Conservation (phyloP, 2,888 invertebrate genomes). For the Yponomeuta cagnagella region DNA sequence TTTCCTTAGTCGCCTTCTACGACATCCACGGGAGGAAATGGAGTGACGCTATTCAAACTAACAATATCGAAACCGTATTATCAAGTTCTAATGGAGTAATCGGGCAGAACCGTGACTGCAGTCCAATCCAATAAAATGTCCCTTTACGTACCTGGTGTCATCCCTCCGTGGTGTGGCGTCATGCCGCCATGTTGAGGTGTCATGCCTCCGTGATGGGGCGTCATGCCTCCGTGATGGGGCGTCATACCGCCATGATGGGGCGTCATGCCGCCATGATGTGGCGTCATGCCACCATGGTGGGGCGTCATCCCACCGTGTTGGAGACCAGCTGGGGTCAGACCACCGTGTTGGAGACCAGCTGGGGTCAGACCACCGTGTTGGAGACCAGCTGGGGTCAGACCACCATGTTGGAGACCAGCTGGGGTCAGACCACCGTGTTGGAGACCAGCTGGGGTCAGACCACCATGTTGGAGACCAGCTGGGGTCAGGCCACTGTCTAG, state of each 20-base stretch:
- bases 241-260: slow-evolving; percentile 32
- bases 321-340: slow-evolving; percentile 48
- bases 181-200: slow-evolving; percentile 32
- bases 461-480: slow-evolving; percentile 46
- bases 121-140: too few species aligned
- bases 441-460: slow-evolving; percentile 49
- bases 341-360: slow-evolving; percentile 42
- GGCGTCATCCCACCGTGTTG: slow-evolving; percentile 53
- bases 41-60: too few species aligned
- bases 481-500: slow-evolving; percentile 49
- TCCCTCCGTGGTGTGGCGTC: slow-evolving; percentile 28
- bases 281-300: slow-evolving; percentile 35
- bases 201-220: slow-evolving; percentile 26
- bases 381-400: slow-evolving; percentile 49
- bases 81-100: too few species aligned
- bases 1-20: too few species aligned
- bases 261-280: slow-evolving; percentile 37
- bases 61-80: too few species aligned
- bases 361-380: slow-evolving; percentile 47
- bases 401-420: slow-evolving; percentile 45
- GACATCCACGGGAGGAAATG: too few species aligned
- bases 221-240: slow-evolving; percentile 38
- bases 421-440: slow-evolving; percentile 43
- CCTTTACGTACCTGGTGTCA: slow-evolving; percentile 24
- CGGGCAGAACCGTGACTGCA: too few species aligned